A percentile compares a stretch with the other conserved stretches of the same genome.
These are phyloP conservation scores for Stegostoma tigrinum DNA, from an alignment of 2,113 vertebrate genomes.

Conservation along the genomic window DNA sequence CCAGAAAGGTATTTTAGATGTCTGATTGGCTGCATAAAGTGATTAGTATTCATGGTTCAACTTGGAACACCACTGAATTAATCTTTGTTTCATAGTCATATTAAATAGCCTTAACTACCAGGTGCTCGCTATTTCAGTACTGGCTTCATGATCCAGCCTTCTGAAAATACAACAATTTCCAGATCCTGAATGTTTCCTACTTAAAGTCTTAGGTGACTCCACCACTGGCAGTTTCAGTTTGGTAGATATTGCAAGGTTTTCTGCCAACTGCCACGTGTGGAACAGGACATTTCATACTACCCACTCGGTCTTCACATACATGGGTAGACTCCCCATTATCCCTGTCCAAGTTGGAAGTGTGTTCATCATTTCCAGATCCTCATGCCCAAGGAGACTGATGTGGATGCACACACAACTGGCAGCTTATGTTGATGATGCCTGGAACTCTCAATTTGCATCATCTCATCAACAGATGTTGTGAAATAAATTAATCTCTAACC, in stretches of 20 bases:
- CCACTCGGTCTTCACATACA: too few species aligned
- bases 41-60: background rate
- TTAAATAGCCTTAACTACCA: background rate
- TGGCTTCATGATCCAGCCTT: background rate
- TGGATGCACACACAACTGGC: background rate
- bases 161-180: background rate
- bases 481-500: background rate
- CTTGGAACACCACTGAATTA: background rate
- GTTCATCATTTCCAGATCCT: too few species aligned
- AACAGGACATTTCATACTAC: background rate
- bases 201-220: background rate
- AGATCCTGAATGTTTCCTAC: background rate
- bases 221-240: background rate
- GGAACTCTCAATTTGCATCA: background rate
- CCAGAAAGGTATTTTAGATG: background rate
- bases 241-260: background rate
- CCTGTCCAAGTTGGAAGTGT: too few species aligned
- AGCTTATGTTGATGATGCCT: background rate
- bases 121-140: background rate
- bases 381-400: background rate
- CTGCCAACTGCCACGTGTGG: background rate
- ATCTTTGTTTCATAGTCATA: background rate
- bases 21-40: background rate
- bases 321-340: too few species aligned
- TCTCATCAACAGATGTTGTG: too few species aligned